These are phyloP conservation scores for Myiotriccus ornatus DNA, from an alignment of 2,797 vertebrate genomes.

Conservation along the genomic window DNA sequence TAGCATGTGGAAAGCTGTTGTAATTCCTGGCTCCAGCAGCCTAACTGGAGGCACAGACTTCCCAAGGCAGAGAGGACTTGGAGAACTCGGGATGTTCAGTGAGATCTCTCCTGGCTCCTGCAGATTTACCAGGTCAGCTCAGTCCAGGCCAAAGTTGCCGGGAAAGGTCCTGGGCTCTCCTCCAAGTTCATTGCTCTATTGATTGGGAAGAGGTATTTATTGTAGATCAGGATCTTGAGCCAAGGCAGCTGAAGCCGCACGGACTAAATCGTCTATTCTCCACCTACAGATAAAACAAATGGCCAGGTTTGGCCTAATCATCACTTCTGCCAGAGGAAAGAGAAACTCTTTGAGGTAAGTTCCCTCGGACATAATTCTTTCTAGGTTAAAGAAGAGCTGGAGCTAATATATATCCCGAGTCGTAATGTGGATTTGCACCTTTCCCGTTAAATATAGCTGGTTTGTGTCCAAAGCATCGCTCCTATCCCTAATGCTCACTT, in stretches of 20 bases:
- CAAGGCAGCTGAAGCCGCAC: background rate
- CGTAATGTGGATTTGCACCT: constrained; percentile 38
- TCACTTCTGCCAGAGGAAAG: constrained; percentile 19
- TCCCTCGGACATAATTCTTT: constrained; percentile 29
- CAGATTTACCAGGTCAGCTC: background rate
- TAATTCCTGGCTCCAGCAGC: background rate
- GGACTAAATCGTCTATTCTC: background rate
- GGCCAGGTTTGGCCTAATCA: constrained; percentile 10
- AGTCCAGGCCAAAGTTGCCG: background rate
- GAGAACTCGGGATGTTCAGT: accelerated
- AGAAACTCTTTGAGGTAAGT: constrained; percentile 22
- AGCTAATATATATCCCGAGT: background rate
- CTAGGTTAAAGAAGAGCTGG: background rate
- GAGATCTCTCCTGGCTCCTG: background rate
- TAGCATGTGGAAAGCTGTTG: background rate
- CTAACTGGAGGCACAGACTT: background rate
- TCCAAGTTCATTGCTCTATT: background rate
- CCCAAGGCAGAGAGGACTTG: background rate
- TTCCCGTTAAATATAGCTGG: constrained; percentile 20
- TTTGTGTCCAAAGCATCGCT: background rate
- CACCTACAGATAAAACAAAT: constrained; percentile 22
- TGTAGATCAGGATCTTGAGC: background rate
- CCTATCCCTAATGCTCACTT: constrained; percentile 20
- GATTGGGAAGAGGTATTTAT: background rate
- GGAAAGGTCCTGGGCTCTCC: background rate